Evolutionary conservation across 92 coral and sea anemone species (phyloP), one percentile per base, ranked within the genome.

Genomic region (Bergia puertoricense): DNA sequence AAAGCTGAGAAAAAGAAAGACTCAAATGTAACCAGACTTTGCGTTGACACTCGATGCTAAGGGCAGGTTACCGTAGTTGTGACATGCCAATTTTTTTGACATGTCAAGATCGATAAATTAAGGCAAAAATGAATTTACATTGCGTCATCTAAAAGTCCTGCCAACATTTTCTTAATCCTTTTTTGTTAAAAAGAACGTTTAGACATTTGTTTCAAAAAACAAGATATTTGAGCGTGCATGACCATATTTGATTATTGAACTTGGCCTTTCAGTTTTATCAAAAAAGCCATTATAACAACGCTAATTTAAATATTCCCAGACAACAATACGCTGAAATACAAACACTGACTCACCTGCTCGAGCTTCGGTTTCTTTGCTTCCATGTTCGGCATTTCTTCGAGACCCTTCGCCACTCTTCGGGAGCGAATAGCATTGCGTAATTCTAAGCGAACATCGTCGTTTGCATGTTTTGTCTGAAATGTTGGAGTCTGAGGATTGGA

Each of bases 371-470:
- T 94, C 88, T 93, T 94, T 0, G 96, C 85, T 18, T 97, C 99
- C 37, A 94, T 14, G 30, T 88, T 88, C 59, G 99, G 99, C 89
- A 97, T 88, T 86, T 93, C 99, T 3, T 97, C 97, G 38, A 97
- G 93, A 10, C 99, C 99, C 81, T 93, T 94, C 20, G 99, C 99
- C 4, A 90, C 97, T 57, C 99, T 80, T 88, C 96, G 88, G 6
- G 94, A 91, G 87, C 93, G 88, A 50, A 97, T 97, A 11, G 97
- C 99, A 69, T 94, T 93, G 41, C 95, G 95, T 42, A 97, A 90
- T 76, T 96, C 99, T 39, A 91, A 76, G 90, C 96, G 96, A 0
- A 97, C 96, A 22, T 92, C 99, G 73, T 97, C 98, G 45, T 88
- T 88, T 2, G 98, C 94, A 1, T 95, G 95, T 15, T 87, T 88